A percentile compares a stretch with the other conserved stretches of the same genome.
Evolutionary conservation across 2,113 vertebrate species (phyloP).

Genomic region (Hemicordylus capensis): DNA sequence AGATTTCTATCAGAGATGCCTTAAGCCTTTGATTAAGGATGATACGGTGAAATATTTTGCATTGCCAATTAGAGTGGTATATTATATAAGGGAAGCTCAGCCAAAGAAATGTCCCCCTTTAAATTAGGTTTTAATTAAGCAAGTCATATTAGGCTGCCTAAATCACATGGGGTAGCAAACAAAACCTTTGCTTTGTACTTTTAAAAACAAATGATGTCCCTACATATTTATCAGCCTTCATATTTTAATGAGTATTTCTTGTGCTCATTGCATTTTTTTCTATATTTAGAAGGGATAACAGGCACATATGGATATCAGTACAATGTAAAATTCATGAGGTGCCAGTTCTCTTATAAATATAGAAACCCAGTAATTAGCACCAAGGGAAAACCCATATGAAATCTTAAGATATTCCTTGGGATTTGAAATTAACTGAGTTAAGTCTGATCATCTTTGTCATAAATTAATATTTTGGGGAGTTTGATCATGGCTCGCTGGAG

Average conservation of each 20-base stretch:
- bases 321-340: constrained; percentile 71
- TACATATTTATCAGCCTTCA: constrained; percentile 67
- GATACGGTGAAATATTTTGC: background rate
- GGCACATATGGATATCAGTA: constrained; percentile 73
- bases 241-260: constrained; percentile 73
- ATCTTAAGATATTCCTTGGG: constrained; percentile 56
- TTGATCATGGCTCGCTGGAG: constrained; percentile 40
- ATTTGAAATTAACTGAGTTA: constrained; percentile 67
- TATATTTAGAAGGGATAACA: constrained; percentile 68
- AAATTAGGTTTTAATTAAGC: background rate
- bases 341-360: constrained; percentile 71
- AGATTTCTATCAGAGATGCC: background rate
- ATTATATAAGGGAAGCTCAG: constrained; percentile 12
- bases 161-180: constrained; percentile 44
- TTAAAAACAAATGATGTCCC: constrained; percentile 57
- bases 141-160: constrained; percentile 22
- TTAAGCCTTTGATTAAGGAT: background rate
- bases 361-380: constrained; percentile 70
- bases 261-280: constrained; percentile 67
- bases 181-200: constrained; percentile 58
- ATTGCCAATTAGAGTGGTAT: background rate
- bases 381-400: constrained; percentile 63
- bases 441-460: constrained; percentile 60
- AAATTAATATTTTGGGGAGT: constrained; percentile 61
- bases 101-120: constrained; percentile 20